A percentile compares a stretch with the other conserved stretches of the same genome.
Conservation (phyloP, 2,113 vertebrate species). For the Podarcis cretensis region DNA sequence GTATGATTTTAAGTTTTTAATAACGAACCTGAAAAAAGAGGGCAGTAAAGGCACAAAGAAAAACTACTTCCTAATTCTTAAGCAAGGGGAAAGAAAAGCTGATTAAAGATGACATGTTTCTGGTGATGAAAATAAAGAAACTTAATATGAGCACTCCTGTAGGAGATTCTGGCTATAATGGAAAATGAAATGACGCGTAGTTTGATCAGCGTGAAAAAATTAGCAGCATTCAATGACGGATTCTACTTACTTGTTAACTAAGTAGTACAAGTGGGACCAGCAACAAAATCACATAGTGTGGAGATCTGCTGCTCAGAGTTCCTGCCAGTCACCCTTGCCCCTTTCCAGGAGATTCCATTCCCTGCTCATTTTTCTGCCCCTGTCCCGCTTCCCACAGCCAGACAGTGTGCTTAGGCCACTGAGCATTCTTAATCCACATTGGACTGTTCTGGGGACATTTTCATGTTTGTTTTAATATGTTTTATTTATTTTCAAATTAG, state of each 20-base stretch:
- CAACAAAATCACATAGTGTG: too few relatives aligned
- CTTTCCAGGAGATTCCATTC: too few relatives aligned
- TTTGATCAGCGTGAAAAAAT: conserved; percentile 80
- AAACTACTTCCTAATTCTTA: conserved; percentile 71
- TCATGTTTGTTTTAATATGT: too few relatives aligned
- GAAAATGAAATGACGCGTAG: conserved; percentile 77
- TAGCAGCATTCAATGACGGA: conserved; percentile 78
- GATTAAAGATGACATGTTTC: conserved; percentile 78
- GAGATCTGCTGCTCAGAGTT: too few relatives aligned
- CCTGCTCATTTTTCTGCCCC: too few relatives aligned
- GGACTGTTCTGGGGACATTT: too few relatives aligned
- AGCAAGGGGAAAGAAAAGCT: conserved; percentile 56
- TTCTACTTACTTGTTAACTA: conserved; percentile 67
- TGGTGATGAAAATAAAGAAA: conserved; percentile 71
- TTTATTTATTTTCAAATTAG: too few relatives aligned
- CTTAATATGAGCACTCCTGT: conserved; percentile 64
- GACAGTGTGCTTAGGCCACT: too few relatives aligned
- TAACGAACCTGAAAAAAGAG: conserved; percentile 55
- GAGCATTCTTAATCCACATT: too few relatives aligned
- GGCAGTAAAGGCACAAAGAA: conserved; percentile 63
- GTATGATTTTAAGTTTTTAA: conserved; percentile 70
- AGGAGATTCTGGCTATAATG: conserved; percentile 75
- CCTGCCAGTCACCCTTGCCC: too few relatives aligned
- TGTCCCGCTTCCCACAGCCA: too few relatives aligned
- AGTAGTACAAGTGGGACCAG: conserved; percentile 8